Evolutionary conservation across 2,113 vertebrate genomes (phyloP).

Genomic region (Alosa alosa): DNA sequence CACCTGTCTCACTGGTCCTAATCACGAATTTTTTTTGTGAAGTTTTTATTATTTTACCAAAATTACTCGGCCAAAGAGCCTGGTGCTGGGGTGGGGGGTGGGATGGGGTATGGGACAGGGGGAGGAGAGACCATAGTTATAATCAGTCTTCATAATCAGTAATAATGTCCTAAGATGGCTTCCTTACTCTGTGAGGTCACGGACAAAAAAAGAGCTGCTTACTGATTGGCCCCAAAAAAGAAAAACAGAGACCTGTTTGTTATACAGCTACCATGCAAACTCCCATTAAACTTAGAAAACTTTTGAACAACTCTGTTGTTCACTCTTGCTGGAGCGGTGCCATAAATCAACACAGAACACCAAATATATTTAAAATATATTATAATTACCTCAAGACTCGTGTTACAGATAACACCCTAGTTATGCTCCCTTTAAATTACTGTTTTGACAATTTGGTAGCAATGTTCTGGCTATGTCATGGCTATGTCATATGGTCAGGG

Average conservation of each 20-base stretch:
- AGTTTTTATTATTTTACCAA: constrained; percentile 54
- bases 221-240: background rate
- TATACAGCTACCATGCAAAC: background rate
- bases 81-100: constrained; percentile 38
- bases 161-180: background rate
- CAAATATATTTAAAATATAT: background rate
- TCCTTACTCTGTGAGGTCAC: background rate
- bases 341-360: background rate
- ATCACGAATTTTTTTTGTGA: constrained; percentile 54
- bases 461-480: background rate
- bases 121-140: background rate
- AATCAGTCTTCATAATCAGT: background rate
- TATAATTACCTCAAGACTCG: background rate
- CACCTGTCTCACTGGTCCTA: constrained; percentile 62
- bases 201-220: background rate
- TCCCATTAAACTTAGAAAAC: background rate
- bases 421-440: background rate
- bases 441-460: background rate
- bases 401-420: background rate
- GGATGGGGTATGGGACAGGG: constrained; percentile 14
- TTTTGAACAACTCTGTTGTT: background rate
- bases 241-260: background rate
- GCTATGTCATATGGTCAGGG: background rate
- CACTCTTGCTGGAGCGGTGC: background rate
- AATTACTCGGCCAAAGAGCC: background rate